Evolutionary conservation across 2,113 vertebrate genomes (phyloP), one percentile per base, ranked within the genome.

Genomic region (Eleginops maclovinus): DNA sequence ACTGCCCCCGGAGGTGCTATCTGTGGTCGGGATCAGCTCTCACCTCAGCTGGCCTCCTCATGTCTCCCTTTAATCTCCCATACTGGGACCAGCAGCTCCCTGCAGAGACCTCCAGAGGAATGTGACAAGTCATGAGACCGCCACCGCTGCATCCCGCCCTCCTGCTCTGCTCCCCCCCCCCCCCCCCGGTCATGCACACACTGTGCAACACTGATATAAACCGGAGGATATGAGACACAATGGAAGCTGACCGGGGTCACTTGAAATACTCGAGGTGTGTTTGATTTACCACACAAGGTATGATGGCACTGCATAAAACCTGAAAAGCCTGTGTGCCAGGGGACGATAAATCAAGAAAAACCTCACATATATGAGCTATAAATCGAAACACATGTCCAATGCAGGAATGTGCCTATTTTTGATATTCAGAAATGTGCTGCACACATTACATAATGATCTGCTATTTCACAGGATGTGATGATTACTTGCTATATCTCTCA

Each of bases 191-290:
- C 74, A 70, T 83, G 60, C 77, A 75, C 67, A 59, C 44, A 63
- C 72, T 9, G 51, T 50, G 19, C 36, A 82, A 49, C 46, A 43
- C 47, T 26, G 81, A 72, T 73, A 83, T 90, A 84, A 92, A 90
- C 59, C 4, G 28, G 59, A 92, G 88, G 87, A 89, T 91, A 88
- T 93, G 88, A 91, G 87, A 89, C 84, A 90, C 87, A 87, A 86
- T 72, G 24, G 77, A 14, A 46, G 66, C 72, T 75, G 83, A 88
- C 82, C 87, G 4, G 16, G 82, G 83, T 87, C 87, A 86, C 67
- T 63, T 60, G 54, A 86, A 91, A 89, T 91, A 88, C 49, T 43
- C 4, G 31, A 91, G 86, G 88, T 88, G 91, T 84, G 79, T 67
- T 82, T 90, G 87, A 93, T 79, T 82, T 84, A 87, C 47, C 55